These are phyloP conservation scores for Papilio polyxenes DNA, from an alignment of 1,140 invertebrate genomes.

Conservation along the genomic window DNA sequence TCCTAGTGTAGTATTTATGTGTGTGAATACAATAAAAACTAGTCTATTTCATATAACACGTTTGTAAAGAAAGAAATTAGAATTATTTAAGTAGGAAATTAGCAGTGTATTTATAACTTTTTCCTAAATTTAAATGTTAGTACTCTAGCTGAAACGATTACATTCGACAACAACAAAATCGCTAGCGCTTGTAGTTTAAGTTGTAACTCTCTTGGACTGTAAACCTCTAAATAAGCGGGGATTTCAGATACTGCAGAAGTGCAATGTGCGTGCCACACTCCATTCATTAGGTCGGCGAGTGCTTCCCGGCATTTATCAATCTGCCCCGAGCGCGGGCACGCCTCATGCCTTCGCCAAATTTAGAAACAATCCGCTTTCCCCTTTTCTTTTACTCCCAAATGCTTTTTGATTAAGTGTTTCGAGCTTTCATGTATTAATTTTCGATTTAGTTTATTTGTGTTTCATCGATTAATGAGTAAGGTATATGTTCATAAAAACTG, in stretches of 20 bases:
- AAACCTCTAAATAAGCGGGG: conserved; percentile 51
- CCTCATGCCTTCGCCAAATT: conserved; percentile 45
- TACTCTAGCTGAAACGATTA: no score
- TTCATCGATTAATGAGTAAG: no score
- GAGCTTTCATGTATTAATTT: neutral
- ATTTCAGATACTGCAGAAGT: conserved; percentile 58
- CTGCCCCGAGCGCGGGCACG: conserved; percentile 49
- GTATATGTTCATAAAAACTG: no score
- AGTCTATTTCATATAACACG: no score
- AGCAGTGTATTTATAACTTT: no score
- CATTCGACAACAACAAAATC: neutral
- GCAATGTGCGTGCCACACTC: conserved; percentile 70
- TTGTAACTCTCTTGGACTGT: neutral
- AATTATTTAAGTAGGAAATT: no score
- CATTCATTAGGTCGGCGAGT: conserved; percentile 72
- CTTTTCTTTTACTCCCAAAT: neutral
- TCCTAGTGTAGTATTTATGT: no score
- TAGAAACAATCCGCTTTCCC: conserved; percentile 29
- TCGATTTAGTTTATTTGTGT: neutral
- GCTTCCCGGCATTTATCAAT: conserved; percentile 75
- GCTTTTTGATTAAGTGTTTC: conserved; percentile 10
- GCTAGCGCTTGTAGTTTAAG: conserved; percentile 1
- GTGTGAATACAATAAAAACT: no score
- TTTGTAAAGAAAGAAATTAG: no score
- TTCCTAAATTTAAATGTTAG: no score